Base-by-base conservation (phyloP, 1,140 invertebrate species). In the Drosophila nebulosa region DNA sequence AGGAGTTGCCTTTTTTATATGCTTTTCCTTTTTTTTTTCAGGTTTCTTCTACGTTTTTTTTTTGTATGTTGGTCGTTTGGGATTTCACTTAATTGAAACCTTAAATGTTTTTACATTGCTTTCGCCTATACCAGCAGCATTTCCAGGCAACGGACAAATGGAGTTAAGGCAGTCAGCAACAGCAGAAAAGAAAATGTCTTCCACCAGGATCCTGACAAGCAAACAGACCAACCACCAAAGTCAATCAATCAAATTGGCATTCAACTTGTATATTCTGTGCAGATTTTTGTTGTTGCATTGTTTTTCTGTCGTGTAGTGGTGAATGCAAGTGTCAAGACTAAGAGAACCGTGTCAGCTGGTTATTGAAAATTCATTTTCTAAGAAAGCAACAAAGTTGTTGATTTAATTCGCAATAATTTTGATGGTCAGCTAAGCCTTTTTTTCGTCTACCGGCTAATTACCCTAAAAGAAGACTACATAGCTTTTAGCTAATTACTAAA, bases 51-150 rank as follows among this genome's bases (percentile, higher is more conserved):
- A n/a, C n/a, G n/a, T n/a, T n/a, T 58, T 64, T 70, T 77, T 64
- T 76, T 76, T 78, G 85, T 74, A 12, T 60, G 21, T 72, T 55
- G 36, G 64, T 42, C 69, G 26, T 76, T 73, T 78, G 69, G 81
- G 77, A 74, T 78, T 80, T 86, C 63, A 85, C 83, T 88, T 88
- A 86, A 86, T 86, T 86, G 83, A 86, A 86, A 78, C 83, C 81
- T 86, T 86, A 81, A 86, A 86, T 86, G 81, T 86, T 86, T 86
- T 88, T 88, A 81, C 81, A 86, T 77, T 69, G 70, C 70, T 53
- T 69, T 86, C 50, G 69, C 69, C 61, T 68, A 51, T 52, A 64
- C 60, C 65, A 68, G 63, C 58, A 79, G 53, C 16, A 42, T 26
- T 32, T 32, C 9, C 61, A 27, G 58, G 21, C 67, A 24, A 27